phyloP scores from a whole-genome alignment of 2,888 invertebrate species.

The Heliconius aoede region DNA sequence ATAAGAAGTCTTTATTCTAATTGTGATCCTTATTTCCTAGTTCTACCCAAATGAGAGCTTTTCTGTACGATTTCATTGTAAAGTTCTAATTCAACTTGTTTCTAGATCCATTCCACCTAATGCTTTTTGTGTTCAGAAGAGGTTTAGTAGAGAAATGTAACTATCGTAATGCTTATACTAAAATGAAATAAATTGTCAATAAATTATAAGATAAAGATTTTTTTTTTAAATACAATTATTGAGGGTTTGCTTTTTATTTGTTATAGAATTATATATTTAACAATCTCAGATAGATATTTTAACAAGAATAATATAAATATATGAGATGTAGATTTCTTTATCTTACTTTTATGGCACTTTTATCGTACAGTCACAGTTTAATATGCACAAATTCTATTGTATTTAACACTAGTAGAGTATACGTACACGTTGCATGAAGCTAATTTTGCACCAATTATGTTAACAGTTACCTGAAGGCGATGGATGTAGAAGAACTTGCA shows the following conservation, averaged over 20 bases:
- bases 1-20: not conserved
- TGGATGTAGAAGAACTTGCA: constrained; percentile 34
- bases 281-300: not conserved
- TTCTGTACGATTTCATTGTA: not conserved
- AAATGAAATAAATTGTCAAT: constrained; percentile 11
- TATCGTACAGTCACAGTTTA: not conserved
- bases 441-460: constrained; percentile 48
- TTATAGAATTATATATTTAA: not conserved
- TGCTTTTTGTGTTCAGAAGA: not conserved
- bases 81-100: constrained; percentile 3
- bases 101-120: not conserved
- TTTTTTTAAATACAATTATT: not conserved
- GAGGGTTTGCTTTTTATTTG: too few relatives aligned
- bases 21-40: not conserved
- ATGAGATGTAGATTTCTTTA: not conserved
- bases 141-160: not conserved
- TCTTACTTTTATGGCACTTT: constrained; percentile 5
- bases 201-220: not conserved
- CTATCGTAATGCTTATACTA: constrained; percentile 9
- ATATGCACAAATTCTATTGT: constrained; percentile 15
- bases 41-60: not conserved
- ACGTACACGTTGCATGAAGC: constrained; percentile 46
- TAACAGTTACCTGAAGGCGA: constrained; percentile 44
- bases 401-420: constrained; percentile 21
- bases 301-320: not conserved